Conservation (phyloP, 2,888 invertebrate species). For the Mythimna lalbum region DNA sequence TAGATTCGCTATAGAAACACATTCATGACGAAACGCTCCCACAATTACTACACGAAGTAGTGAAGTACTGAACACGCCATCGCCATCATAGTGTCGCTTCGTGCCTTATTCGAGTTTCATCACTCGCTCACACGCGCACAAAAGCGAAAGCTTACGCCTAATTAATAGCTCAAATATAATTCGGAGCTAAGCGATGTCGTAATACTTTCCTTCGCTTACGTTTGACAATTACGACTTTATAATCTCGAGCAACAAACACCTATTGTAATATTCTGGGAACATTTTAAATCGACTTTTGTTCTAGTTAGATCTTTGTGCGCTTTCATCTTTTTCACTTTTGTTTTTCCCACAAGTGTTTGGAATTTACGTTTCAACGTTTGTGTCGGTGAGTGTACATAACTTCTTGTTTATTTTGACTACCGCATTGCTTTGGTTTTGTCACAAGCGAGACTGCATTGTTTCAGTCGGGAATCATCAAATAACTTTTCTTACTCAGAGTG, state of each 20-base stretch:
- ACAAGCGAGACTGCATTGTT: not conserved
- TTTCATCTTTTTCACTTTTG: constrained; percentile 81
- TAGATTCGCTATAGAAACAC: constrained; percentile 34
- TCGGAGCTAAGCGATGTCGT: constrained; percentile 76
- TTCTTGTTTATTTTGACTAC: constrained; percentile 4
- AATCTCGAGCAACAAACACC: constrained; percentile 60
- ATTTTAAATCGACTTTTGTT: constrained; percentile 65
- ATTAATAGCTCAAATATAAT: constrained; percentile 78
- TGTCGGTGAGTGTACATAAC: constrained; percentile 29
- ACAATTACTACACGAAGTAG: constrained; percentile 57
- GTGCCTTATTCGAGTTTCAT: constrained; percentile 67
- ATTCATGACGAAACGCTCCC: constrained; percentile 59
- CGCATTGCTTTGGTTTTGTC: too few species aligned
- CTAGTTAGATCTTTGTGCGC: constrained; percentile 67
- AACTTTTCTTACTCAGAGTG: not conserved
- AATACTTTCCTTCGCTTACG: constrained; percentile 78
- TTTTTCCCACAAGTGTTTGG: constrained; percentile 67
- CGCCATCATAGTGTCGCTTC: constrained; percentile 44
- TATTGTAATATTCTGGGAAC: constrained; percentile 65
- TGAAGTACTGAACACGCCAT: constrained; percentile 47
- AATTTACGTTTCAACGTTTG: constrained; percentile 49
- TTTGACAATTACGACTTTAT: constrained; percentile 65
- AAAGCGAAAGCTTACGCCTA: constrained; percentile 76
- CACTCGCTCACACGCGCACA: constrained; percentile 68
- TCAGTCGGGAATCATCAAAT: not conserved